Evolutionary conservation across 2,113 vertebrate species (phyloP), one percentile per base, ranked within the genome.

Genomic region (Cyphomyrus plagiostoma): DNA sequence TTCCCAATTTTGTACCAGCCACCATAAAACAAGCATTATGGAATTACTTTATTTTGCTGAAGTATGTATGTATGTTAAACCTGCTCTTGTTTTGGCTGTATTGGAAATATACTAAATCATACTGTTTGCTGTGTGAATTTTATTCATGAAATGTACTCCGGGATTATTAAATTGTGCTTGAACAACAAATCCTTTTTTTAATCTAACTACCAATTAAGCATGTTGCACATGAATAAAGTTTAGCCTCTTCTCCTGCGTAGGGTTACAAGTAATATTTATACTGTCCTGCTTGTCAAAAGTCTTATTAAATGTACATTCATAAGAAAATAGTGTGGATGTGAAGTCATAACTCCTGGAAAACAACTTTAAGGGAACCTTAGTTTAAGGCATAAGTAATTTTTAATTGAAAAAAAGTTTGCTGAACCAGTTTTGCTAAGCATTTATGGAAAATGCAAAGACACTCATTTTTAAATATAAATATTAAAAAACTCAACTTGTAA

Each of bases 1-100:
- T 80, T 80, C 74, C 74, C 30, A 19, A 42, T 21, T 45, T 88
- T 88, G 45, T n/a, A 53, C 49, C 35, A 84, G 82, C 21, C 21
- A 52, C 74, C 52, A 30, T 53, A 85, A 62, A 89, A 46, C 30
- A 26, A 48, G 49, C 89, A 62, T 26, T 62, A 45, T 46, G 52
- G 45, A 42, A 53, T 82, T n/a, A 89, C 7, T 89, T 83, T 62
- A 80, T 89, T 89, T 58, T 84, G 35, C 70, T 56, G 17, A 42
- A 83, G 77, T 80, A 80, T 56, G 42, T 80, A 80, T 53, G 39
- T 85, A 62, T 84, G 77, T 83, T 84, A 84, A 13, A 84, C 52
- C 52, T 35, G 21, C 58, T 42, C 23, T 89, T 53, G 48, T 53
- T 53, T 52, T 82, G 70, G 35, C 74, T 89, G 77, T 58, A 80